These are phyloP conservation scores for Connochaetes taurinus DNA, from an alignment of 2,113 vertebrate species.

Conservation along the genomic window DNA sequence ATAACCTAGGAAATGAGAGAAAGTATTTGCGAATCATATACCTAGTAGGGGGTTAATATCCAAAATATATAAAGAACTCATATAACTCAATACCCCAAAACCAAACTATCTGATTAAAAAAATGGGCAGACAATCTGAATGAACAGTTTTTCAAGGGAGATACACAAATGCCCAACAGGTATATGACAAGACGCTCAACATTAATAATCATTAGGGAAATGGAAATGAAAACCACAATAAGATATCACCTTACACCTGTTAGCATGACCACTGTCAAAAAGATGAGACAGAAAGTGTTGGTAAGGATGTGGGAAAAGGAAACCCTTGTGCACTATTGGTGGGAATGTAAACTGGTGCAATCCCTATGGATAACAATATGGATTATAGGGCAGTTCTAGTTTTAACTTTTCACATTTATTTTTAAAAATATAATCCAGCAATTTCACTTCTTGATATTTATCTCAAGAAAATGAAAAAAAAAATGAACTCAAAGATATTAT, in stretches of 20 bases:
- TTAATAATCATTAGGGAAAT: neutral
- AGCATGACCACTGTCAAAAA: neutral
- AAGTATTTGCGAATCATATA: neutral
- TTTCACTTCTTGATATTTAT: neutral
- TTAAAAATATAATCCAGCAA: neutral
- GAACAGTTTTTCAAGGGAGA: neutral
- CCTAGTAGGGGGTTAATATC: neutral
- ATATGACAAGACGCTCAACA: neutral
- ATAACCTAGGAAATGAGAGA: neutral
- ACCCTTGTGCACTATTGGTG: neutral
- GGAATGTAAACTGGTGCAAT: neutral
- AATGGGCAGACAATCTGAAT: neutral
- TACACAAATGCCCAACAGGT: neutral
- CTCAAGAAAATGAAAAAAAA: neutral
- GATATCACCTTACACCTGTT: neutral
- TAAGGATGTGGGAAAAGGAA: neutral
- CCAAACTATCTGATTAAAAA: neutral
- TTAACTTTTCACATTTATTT: neutral
- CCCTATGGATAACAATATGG: neutral
- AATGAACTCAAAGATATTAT: neutral
- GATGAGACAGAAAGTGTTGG: neutral
- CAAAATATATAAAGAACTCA: neutral
- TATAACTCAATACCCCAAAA: neutral
- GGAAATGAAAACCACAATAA: neutral
- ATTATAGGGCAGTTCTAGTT: neutral